Base-by-base conservation (phyloP, 1,140 invertebrate species). In the Globodera ellingtonae region DNA sequence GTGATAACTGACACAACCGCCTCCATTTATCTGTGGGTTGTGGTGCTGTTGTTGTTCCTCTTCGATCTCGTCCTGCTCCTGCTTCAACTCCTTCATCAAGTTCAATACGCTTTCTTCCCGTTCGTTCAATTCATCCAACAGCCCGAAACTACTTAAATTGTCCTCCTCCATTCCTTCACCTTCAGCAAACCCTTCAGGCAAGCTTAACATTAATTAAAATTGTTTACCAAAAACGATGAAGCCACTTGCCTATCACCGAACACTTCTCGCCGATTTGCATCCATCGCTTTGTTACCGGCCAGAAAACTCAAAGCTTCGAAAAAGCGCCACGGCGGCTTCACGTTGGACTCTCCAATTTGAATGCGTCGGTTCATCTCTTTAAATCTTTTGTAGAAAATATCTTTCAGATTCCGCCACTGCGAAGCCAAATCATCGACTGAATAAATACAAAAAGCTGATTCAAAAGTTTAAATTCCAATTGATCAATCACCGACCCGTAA, bases 351-450 rank as follows among this genome's bases (percentile, higher is more conserved):
- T 35, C 50, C 48, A 15, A 21, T 74, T 74, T 74, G 72, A 62
- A 35, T 46, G 35, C 44, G 56, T 1, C 65, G 24, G 35, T 62
- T 62, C 35, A 56, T 56, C 15, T 24, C 72, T 56, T 74, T 65
- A n/a, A 62, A 56, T 56, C 72, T 52, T 56, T 74, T 74, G 46
- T 74, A 74, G 65, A 74, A 74, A 52, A 74, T 74, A 52, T 74
- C 72, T n/a, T 74, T 74, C 7, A 74, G 8, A 74, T 74, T 74
- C 52, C 72, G 56, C 72, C 72, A 74, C 52, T 74, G 72, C n/a
- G 56, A 65, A 44, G 56, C 65, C 56, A 74, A 56, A 48, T 74
- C 72, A 21, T 74, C n/a, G 21, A 50, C 72, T 74, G 44, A 44
- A 59, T 74, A 48, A 8, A 21, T 24, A 24, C 6, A 71, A 71